These are phyloP conservation scores for Mastacembelus armatus DNA, from an alignment of 2,797 vertebrate species.

Conservation along the genomic window DNA sequence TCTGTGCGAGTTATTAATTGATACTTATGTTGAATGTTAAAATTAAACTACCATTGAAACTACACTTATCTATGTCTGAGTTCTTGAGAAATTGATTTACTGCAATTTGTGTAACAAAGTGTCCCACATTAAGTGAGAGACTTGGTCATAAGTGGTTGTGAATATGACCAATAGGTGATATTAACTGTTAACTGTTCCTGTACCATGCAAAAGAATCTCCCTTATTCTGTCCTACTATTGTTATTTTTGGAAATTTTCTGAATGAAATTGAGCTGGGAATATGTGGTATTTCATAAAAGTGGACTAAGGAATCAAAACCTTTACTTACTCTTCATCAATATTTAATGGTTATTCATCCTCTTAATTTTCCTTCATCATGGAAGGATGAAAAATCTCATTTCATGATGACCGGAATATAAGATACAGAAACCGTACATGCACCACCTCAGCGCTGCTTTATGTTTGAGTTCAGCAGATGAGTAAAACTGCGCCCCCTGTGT, in stretches of 20 bases:
- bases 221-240: not conserved
- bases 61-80: slow-evolving; percentile 33
- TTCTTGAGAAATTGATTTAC: slow-evolving; percentile 24
- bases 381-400: no score
- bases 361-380: no score
- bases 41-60: slow-evolving; percentile 85
- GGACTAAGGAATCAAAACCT: not conserved
- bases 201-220: no score
- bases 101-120: not conserved
- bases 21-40: slow-evolving; percentile 84
- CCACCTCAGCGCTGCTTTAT: no score
- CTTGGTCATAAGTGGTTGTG: no score
- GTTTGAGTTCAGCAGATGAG: no score
- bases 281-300: not conserved
- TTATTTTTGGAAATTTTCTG: not conserved
- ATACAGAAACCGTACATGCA: no score
- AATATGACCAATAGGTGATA: no score
- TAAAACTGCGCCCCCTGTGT: not conserved
- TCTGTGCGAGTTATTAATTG: slow-evolving; percentile 77
- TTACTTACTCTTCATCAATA: not conserved
- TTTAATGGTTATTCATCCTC: no score
- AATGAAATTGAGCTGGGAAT: not conserved
- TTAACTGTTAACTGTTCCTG: no score
- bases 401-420: no score
- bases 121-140: no score